phyloP scores from a whole-genome alignment of 2,797 vertebrate species.

The Luscinia megarhynchos region DNA sequence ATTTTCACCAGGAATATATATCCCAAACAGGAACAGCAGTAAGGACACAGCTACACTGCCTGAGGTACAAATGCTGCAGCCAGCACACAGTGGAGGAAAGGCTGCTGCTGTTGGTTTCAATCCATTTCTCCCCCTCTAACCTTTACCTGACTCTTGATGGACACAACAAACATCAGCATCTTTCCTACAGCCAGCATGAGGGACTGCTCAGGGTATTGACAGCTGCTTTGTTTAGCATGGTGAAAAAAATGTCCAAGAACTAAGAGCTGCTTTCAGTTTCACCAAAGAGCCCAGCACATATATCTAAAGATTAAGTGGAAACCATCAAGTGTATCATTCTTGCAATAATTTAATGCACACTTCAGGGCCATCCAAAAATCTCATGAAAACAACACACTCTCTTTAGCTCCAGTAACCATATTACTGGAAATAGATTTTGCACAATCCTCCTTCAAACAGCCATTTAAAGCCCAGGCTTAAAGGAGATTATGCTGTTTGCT shows the following conservation, averaged over 20 bases:
- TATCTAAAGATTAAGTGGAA: neutral
- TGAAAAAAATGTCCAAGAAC: neutral
- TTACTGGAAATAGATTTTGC: slow-evolving; percentile 71
- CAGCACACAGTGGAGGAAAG: neutral
- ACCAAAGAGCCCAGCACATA: neutral
- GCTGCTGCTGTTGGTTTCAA: neutral
- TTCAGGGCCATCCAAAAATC: neutral
- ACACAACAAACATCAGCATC: neutral
- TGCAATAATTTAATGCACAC: slow-evolving; percentile 29
- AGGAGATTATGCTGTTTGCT: slow-evolving; percentile 74
- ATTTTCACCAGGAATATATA: fast-evolving
- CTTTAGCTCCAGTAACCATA: slow-evolving; percentile 59
- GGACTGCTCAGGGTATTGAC: neutral
- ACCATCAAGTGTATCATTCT: neutral
- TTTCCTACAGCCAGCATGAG: neutral
- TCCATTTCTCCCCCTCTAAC: neutral
- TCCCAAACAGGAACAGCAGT: neutral
- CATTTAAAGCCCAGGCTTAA: slow-evolving; percentile 71
- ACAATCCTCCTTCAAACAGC: slow-evolving; percentile 71
- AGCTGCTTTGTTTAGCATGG: neutral
- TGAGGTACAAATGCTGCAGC: neutral
- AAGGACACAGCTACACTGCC: neutral
- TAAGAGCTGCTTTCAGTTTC: neutral
- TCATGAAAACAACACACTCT: slow-evolving; percentile 43
- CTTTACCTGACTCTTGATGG: neutral